phyloP scores from a whole-genome alignment of 2,113 vertebrate species.

The Pollimyrus isidori region DNA sequence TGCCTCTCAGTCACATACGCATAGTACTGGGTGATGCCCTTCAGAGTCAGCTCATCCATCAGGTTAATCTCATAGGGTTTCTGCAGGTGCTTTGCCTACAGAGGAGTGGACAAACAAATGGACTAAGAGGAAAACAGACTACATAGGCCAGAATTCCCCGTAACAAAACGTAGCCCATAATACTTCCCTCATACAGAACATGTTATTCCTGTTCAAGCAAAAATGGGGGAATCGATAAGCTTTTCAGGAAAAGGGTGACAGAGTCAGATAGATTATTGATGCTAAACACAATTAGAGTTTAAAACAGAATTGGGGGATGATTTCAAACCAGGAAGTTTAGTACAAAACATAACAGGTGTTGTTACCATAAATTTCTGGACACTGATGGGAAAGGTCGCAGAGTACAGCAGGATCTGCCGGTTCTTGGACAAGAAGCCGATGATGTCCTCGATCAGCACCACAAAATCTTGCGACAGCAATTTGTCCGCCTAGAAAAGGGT shows the following conservation, averaged over 20 bases:
- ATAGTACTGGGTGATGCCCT: conserved; percentile 70
- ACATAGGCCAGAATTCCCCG: not conserved
- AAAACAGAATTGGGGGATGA: not conserved
- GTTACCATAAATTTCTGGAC: conserved; percentile 74
- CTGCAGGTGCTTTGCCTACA: conserved; percentile 60
- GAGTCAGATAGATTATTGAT: not conserved
- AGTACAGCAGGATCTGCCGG: conserved; percentile 68
- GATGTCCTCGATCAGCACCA: conserved; percentile 67
- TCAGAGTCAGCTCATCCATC: conserved; percentile 73
- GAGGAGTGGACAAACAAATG: not conserved
- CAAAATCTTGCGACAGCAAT: conserved; percentile 70
- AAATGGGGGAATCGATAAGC: not conserved
- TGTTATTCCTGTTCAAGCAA: not conserved
- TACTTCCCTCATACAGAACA: not conserved
- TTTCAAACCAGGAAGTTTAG: not conserved
- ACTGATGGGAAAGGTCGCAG: conserved; percentile 68
- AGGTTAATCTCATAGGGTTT: conserved; percentile 73
- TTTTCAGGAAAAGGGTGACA: not conserved
- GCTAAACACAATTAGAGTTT: not conserved
- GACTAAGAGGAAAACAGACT: not conserved
- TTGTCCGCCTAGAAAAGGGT: conserved; percentile 62
- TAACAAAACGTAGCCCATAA: not conserved
- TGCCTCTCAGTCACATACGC: conserved; percentile 68
- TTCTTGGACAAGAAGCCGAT: conserved; percentile 67
- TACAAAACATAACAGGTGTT: not conserved